Evolutionary conservation across 2,797 vertebrate genomes (phyloP).

Genomic region (Masticophis lateralis): DNA sequence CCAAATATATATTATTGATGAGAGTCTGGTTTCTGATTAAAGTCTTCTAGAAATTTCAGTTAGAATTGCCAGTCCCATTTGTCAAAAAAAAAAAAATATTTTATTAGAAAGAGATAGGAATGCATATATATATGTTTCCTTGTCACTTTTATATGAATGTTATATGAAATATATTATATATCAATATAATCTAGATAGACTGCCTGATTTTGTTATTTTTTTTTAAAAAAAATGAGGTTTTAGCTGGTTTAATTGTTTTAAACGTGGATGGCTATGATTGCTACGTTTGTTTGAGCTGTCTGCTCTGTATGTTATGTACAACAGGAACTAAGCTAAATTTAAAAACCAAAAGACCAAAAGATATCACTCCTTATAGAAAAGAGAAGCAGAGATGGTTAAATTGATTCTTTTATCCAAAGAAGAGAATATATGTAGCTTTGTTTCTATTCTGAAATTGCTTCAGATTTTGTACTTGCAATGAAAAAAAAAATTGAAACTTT

Average conservation of each 20-base stretch:
- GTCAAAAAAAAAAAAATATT: not conserved
- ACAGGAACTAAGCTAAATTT: not conserved
- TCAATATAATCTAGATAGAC: not conserved
- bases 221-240: not conserved
- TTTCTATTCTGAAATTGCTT: too few species aligned
- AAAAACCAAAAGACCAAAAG: not conserved
- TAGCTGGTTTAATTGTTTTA: not conserved
- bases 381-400: too few species aligned
- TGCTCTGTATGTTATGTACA: not conserved
- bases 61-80: not conserved
- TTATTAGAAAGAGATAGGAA: not conserved
- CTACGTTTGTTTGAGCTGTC: not conserved
- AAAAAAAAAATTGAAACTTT: too few species aligned
- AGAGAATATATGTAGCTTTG: too few species aligned
- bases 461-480: too few species aligned
- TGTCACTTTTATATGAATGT: not conserved
- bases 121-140: not conserved
- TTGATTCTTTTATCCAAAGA: too few species aligned
- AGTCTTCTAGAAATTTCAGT: not conserved
- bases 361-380: too few species aligned
- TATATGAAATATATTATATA: not conserved
- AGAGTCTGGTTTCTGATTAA: not conserved
- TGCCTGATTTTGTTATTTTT: not conserved
- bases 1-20: not conserved
- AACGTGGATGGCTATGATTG: not conserved